Evolutionary conservation across 2,888 invertebrate genomes (phyloP).

Genomic region (Nomada fucata): DNA sequence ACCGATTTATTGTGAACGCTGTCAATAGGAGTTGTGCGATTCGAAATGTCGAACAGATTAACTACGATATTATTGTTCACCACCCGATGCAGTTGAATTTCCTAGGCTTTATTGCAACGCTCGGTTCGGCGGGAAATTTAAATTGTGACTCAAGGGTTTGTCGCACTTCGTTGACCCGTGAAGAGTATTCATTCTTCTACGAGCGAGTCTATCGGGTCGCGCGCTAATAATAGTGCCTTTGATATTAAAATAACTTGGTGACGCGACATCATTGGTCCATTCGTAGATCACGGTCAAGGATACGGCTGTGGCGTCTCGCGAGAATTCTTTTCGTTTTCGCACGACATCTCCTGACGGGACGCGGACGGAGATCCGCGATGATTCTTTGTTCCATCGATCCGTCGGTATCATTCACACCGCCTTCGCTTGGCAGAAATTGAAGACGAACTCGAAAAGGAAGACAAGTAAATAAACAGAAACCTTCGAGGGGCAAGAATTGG

Average conservation of each 20-base stretch:
- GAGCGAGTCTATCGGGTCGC: conserved; percentile 50
- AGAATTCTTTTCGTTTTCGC: conserved; percentile 20
- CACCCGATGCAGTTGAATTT: too few relatives aligned
- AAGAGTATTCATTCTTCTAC: conserved; percentile 50
- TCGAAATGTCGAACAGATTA: too few relatives aligned
- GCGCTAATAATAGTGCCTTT: conserved; percentile 68
- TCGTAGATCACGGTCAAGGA: conserved; percentile 66
- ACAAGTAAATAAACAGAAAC: not conserved
- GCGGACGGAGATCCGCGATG: too few relatives aligned
- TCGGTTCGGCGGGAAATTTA: conserved; percentile 7
- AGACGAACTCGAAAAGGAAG: not conserved
- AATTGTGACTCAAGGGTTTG: not conserved
- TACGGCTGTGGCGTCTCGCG: conserved; percentile 19
- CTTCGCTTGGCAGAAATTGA: too few relatives aligned
- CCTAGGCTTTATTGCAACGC: too few relatives aligned
- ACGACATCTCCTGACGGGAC: not conserved
- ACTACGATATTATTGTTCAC: not conserved
- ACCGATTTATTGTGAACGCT: too few relatives aligned
- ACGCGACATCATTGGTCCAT: conserved; percentile 58
- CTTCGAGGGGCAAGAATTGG: too few relatives aligned
- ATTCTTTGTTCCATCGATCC: not conserved
- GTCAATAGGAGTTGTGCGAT: not conserved
- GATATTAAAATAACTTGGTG: conserved; percentile 68
- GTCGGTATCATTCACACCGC: not conserved
- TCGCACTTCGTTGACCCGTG: conserved; percentile 43